Evolutionary conservation across 2,113 vertebrate genomes (phyloP).

Genomic region (Smithornis capensis): DNA sequence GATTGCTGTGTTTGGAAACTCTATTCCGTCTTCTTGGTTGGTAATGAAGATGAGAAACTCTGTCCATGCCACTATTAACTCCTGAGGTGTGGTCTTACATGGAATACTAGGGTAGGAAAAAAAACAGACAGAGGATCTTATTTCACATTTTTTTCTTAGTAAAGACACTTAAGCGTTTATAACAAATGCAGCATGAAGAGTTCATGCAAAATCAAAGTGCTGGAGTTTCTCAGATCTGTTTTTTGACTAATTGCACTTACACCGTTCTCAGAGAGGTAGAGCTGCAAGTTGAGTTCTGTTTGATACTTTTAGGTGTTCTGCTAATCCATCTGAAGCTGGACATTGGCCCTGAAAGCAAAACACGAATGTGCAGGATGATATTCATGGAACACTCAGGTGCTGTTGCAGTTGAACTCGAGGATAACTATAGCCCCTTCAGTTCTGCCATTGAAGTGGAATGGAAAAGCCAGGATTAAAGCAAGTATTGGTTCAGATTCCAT

Average conservation of each 20-base stretch:
- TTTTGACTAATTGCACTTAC: background rate
- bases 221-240: background rate
- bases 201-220: background rate
- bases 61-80: background rate
- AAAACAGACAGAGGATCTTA: background rate
- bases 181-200: background rate
- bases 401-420: background rate
- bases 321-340: background rate
- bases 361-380: background rate
- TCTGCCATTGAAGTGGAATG: background rate
- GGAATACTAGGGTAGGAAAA: no score
- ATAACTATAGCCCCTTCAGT: background rate
- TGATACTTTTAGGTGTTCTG: background rate
- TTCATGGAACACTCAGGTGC: background rate
- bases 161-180: background rate
- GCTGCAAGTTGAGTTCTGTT: background rate
- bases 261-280: background rate
- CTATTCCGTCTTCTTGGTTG: background rate
- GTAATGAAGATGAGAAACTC: background rate
- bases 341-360: background rate
- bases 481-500: background rate
- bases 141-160: background rate
- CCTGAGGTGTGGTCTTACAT: background rate
- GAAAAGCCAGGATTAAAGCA: background rate
- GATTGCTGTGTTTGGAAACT: background rate